Base-by-base conservation (phyloP, 2,113 vertebrate species). In the Picathartes gymnocephalus region DNA sequence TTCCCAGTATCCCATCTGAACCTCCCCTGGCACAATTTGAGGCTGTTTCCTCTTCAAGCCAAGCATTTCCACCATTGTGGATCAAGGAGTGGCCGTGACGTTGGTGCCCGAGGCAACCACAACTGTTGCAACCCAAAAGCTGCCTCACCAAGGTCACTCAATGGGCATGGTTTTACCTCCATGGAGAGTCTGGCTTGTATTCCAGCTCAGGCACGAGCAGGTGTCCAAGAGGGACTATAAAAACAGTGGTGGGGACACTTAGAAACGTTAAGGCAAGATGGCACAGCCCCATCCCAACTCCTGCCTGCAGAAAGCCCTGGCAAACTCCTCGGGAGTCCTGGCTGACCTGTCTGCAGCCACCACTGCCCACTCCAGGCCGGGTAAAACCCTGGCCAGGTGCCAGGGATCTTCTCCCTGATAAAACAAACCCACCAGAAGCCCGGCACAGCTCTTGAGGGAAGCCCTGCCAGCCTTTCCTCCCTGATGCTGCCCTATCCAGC, bases 81-180 rank as follows among this genome's bases (percentile, higher is more conserved):
- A 39, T 15, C 33, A 48, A 61, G 0, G 0, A 15, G 50, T 37
- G 54, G 35, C 50, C 13, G 7, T n/a, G 56, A 58, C 0, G 0
- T 13, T 37, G 37, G 28, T 20, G 50, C 30, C 68, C 82, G 25
- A 31, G 27, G 37, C 90, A 65, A 50, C 48, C 79, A 81, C 37
- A 53, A 22, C 40, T 20, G 35, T 0, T 68, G 27, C 27, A 40
- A 68, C 68, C 13, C 66, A 57, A 69, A 69, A 83, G 15, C 35
- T 71, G 24, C 44, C 60, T 50, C 53, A 30, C 28, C 69, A 53
- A 73, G 33, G 50, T 21, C 12, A 47, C 25, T 25, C 30, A n/a
- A 3, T 84, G 45, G 54, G 24, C 2, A 3, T 64, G 72, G 30
- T 48, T 83, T 45, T 33, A 21, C 35, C n/a, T 15, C 54, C 24